These are phyloP conservation scores for Felis catus DNA, from an alignment of 2,113 vertebrate species.

Conservation along the genomic window DNA sequence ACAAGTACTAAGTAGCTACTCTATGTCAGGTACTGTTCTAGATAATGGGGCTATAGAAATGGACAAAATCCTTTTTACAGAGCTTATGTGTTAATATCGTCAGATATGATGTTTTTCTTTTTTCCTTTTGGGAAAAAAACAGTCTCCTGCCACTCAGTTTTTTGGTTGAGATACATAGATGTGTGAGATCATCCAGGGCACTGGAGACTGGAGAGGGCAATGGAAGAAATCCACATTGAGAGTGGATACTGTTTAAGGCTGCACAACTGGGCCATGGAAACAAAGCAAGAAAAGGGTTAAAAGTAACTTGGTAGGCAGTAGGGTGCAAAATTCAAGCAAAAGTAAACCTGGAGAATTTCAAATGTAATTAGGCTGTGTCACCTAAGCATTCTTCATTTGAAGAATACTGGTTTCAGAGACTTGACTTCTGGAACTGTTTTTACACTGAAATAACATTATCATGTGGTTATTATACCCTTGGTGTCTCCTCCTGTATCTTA, in stretches of 20 bases:
- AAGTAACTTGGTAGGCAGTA: neutral
- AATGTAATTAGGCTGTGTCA: neutral
- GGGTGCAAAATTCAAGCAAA: neutral
- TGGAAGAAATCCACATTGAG: neutral
- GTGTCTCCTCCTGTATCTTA: neutral
- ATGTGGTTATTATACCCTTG: neutral
- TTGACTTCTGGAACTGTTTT: neutral
- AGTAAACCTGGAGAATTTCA: slow-evolving; percentile 3
- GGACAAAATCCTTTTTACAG: neutral
- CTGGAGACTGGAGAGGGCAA: neutral
- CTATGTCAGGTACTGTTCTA: neutral
- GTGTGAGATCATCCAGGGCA: neutral
- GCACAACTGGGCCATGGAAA: neutral
- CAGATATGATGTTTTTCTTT: neutral
- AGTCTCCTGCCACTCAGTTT: neutral
- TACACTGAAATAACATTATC: neutral
- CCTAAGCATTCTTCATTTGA: slow-evolving; percentile 9
- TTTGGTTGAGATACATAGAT: neutral
- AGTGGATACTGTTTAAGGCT: neutral
- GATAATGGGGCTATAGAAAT: neutral
- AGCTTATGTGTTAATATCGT: neutral
- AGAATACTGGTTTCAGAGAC: neutral
- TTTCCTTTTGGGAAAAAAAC: neutral
- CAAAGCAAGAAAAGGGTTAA: neutral
- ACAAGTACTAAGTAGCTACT: neutral